Evolutionary conservation across 2,113 vertebrate species (phyloP).

Genomic region (Protobothrops flavoviridis): DNA sequence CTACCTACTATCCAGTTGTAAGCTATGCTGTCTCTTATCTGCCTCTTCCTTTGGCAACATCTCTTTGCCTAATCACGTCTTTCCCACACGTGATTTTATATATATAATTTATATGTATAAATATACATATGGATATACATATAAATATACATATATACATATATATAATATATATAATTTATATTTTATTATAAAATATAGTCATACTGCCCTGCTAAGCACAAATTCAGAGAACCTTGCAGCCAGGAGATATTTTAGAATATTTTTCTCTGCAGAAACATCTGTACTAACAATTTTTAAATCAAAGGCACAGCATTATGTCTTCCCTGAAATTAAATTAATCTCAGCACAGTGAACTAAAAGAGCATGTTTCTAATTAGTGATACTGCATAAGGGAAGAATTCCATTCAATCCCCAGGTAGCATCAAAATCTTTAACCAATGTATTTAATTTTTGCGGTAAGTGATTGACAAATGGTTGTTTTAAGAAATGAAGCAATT

Average conservation of each 20-base stretch:
- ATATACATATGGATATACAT: too few species aligned
- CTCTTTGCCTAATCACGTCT: neutral
- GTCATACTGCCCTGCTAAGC: conserved; percentile 57
- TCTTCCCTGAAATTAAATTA: conserved; percentile 60
- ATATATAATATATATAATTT: too few species aligned
- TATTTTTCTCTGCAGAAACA: conserved; percentile 56
- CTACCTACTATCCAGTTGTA: neutral
- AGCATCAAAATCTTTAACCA: conserved; percentile 13
- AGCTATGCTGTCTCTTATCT: neutral
- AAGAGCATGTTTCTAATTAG: conserved; percentile 47
- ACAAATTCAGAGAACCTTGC: conserved; percentile 59
- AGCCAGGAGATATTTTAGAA: conserved; percentile 60
- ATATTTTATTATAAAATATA: conserved; percentile 50
- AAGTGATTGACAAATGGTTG: neutral
- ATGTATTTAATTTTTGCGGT: neutral
- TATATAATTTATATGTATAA: too few species aligned
- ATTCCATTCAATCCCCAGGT: conserved; percentile 22
- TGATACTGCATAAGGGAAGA: conserved; percentile 20
- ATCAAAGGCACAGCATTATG: conserved; percentile 55
- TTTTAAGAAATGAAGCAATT: neutral
- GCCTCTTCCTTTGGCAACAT: neutral
- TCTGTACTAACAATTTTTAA: conserved; percentile 71
- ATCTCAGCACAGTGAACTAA: conserved; percentile 47
- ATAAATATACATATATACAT: too few species aligned
- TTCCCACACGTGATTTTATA: too few species aligned